phyloP scores from a whole-genome alignment of 2,113 vertebrate species.

The Pyxicephalus adspersus region DNA sequence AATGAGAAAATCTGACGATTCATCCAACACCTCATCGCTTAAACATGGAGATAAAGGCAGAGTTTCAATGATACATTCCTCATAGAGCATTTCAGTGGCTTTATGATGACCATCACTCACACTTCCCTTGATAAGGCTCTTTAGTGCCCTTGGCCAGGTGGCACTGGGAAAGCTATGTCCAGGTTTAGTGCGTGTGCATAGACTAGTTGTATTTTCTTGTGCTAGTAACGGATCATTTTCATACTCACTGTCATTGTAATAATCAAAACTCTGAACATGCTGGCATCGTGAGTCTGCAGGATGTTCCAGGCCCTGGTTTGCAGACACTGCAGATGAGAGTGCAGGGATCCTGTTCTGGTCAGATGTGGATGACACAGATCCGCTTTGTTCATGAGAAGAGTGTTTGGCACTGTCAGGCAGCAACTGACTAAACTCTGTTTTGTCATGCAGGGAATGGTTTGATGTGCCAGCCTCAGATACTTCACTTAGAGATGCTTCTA shows the following conservation, averaged over 20 bases:
- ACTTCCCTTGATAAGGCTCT: constrained; percentile 69
- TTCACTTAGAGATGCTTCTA: constrained; percentile 84
- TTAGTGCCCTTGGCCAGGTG: constrained; percentile 77
- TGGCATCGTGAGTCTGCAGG: constrained; percentile 64
- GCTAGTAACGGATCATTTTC: constrained; percentile 67
- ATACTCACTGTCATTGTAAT: constrained; percentile 55
- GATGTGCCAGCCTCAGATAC: constrained; percentile 75
- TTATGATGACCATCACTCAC: constrained; percentile 70
- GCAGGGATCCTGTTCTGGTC: constrained; percentile 3
- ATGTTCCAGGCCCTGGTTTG: background rate
- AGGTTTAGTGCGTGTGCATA: constrained; percentile 3
- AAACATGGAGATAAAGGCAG: constrained; percentile 87
- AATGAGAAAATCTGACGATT: constrained; percentile 77
- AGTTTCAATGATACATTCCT: constrained; percentile 72
- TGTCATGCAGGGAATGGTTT: constrained; percentile 79
- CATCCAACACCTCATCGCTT: constrained; percentile 85
- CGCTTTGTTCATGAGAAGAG: constrained; percentile 61
- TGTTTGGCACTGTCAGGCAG: constrained; percentile 65
- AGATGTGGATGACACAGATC: constrained; percentile 69
- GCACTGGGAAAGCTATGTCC: constrained; percentile 64
- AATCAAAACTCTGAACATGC: constrained; percentile 61
- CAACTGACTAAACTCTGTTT: constrained; percentile 74
- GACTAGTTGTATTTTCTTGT: constrained; percentile 42
- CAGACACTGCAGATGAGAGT: background rate
- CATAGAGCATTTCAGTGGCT: constrained; percentile 68